phyloP scores from a whole-genome alignment of 2,888 invertebrate genomes.

The Rugalucina vietnamica region DNA sequence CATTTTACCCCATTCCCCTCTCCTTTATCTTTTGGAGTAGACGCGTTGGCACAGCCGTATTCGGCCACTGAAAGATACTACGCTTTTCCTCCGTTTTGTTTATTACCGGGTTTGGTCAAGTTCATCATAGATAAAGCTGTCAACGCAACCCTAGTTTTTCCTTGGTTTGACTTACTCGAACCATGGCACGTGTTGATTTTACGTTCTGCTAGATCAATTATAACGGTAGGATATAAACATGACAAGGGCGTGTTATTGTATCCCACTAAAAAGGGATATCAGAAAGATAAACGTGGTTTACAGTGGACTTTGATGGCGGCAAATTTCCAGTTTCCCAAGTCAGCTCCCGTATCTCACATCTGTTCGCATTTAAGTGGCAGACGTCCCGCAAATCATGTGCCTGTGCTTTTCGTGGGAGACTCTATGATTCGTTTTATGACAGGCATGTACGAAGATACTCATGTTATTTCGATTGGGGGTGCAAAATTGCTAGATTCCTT shows the following conservation, averaged over 20 bases:
- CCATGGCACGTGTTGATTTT: neutral
- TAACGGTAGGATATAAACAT: neutral
- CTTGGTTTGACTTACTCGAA: neutral
- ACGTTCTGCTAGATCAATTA: neutral
- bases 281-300: neutral
- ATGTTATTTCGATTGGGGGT: neutral
- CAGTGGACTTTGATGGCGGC: neutral
- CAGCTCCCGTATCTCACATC: neutral
- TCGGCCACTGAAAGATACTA: neutral
- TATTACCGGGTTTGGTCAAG: neutral
- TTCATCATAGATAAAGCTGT: neutral
- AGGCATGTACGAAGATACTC: neutral
- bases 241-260: neutral
- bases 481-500: neutral
- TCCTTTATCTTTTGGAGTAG: neutral
- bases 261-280: neutral
- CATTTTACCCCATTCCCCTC: neutral
- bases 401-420: neutral
- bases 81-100: neutral
- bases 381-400: neutral
- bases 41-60: neutral
- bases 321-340: neutral
- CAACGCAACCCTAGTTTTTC: neutral
- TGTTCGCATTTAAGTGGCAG: neutral
- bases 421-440: neutral